Percentiles rank a stretch among this genome's conserved stretches.
Evolutionary conservation across 2,797 vertebrate genomes (phyloP).

Genomic region (Crypturellus tataupa): DNA sequence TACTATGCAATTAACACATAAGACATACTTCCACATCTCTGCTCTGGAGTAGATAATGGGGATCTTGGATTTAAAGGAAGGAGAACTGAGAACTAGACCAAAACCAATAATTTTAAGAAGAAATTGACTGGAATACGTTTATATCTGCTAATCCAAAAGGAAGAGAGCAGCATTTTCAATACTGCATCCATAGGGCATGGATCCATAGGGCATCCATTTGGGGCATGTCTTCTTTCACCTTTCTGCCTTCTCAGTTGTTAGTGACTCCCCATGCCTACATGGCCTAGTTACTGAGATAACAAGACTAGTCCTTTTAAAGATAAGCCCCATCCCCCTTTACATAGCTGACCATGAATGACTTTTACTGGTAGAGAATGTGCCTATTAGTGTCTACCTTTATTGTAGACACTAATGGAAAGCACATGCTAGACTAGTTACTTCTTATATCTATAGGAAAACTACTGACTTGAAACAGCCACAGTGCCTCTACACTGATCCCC

Average conservation of each 20-base stretch:
- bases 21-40: background rate
- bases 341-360: constrained; percentile 16
- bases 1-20: background rate
- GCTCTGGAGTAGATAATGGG: background rate
- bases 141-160: background rate
- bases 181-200: background rate
- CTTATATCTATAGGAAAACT: constrained; percentile 60
- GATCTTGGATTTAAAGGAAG: background rate
- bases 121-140: background rate
- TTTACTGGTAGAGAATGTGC: constrained; percentile 48
- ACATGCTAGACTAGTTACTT: constrained; percentile 61
- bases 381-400: background rate
- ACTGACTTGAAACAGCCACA: constrained; percentile 70
- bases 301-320: background rate
- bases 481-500: constrained; percentile 53
- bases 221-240: background rate
- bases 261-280: background rate
- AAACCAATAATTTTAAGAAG: background rate
- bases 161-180: background rate
- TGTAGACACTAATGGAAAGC: constrained; percentile 73
- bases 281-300: background rate
- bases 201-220: too few relatives aligned
- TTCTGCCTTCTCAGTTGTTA: background rate
- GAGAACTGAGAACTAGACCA: background rate
- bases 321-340: background rate